Conservation (phyloP, 1,140 invertebrate genomes). For the Drosophila serrata region DNA sequence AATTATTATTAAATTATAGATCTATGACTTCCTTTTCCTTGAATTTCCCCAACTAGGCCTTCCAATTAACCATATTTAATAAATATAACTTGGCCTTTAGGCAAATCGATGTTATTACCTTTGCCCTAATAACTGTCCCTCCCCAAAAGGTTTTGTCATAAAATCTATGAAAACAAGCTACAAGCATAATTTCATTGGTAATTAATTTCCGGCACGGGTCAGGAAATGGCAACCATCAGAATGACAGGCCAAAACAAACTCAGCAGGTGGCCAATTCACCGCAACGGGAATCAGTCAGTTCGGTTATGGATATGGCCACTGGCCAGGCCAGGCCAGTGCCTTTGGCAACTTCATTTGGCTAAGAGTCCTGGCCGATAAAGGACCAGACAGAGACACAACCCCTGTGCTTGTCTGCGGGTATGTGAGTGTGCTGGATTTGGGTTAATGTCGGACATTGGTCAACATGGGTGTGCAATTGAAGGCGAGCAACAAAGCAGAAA, state of each 20-base stretch:
- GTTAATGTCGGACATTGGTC: slow-evolving; percentile 79
- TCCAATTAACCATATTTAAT: background rate
- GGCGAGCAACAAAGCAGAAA: slow-evolving; percentile 80
- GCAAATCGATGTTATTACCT: slow-evolving; percentile 9
- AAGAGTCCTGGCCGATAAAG: slow-evolving; percentile 65
- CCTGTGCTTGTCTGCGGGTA: slow-evolving; percentile 7
- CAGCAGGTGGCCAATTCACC: slow-evolving; percentile 64
- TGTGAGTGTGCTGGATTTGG: slow-evolving; percentile 67
- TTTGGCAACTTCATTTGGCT: slow-evolving; percentile 73
- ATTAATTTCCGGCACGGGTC: slow-evolving; percentile 67
- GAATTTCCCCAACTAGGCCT: background rate
- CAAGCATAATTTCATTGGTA: slow-evolving; percentile 60
- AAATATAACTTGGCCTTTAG: background rate
- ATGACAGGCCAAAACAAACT: slow-evolving; percentile 40
- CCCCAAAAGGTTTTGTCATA: slow-evolving; percentile 1
- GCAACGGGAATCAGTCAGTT: slow-evolving; percentile 15
- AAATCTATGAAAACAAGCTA: slow-evolving; percentile 55
- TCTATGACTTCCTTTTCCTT: too few relatives aligned
- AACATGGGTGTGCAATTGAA: slow-evolving; percentile 81
- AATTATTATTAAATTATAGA: background rate
- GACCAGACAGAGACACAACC: slow-evolving; percentile 19
- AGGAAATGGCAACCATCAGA: slow-evolving; percentile 46
- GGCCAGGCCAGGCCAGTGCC: slow-evolving; percentile 27
- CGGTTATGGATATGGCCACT: slow-evolving; percentile 22
- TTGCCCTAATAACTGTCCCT: slow-evolving; percentile 14